Base-by-base conservation (phyloP, 2,113 vertebrate genomes). In the Morone saxatilis region DNA sequence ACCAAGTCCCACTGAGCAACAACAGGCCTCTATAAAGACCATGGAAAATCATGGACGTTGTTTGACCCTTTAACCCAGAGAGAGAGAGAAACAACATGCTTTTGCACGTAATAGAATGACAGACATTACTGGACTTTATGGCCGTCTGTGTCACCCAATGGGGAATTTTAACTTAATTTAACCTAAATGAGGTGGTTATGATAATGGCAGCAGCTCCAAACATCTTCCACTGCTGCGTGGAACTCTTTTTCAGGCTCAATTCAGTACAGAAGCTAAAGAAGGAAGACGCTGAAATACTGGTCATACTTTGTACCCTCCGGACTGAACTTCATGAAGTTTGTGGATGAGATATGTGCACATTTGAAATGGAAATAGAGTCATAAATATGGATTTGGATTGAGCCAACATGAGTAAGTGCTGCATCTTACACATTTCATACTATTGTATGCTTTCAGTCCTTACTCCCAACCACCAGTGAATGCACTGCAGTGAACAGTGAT, bases 381-480 rank as follows among this genome's bases (percentile, higher is more conserved):
- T n/a, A 13, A 16, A 72, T 1, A 8, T 59, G 72, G 60, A 67
- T 40, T 61, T 31, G 74, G 50, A 73, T 14, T 53, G 36, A 19
- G 20, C 10, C 65, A 13, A 8, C 22, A 5, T 59, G 36, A 45
- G 81, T 87, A 84, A 84, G 81, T 77, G 41, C 40, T 51, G 10
- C 36, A 10, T 45, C 56, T 25, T 8, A 10, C 10, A 19, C 16
- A 50, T 65, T 36, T 22, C 2, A 73, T 36, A 31, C 31, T 31
- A 31, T 38, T 43, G 4, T 47, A 9, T 10, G 8, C 13, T 43
- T 54, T 54, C 9, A 63, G 38, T 76, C 14, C 19, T 51, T 12
- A 25, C 9, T 31, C 17, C 6, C 22, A 31, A 31, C 31, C 31
- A 31, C 31, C 31, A 31, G 31, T 31, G 31, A 31, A 31, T 31